Percentiles rank a stretch among this genome's conserved stretches.
phyloP scores from a whole-genome alignment of 2,888 invertebrate species.

The Nineta flava region DNA sequence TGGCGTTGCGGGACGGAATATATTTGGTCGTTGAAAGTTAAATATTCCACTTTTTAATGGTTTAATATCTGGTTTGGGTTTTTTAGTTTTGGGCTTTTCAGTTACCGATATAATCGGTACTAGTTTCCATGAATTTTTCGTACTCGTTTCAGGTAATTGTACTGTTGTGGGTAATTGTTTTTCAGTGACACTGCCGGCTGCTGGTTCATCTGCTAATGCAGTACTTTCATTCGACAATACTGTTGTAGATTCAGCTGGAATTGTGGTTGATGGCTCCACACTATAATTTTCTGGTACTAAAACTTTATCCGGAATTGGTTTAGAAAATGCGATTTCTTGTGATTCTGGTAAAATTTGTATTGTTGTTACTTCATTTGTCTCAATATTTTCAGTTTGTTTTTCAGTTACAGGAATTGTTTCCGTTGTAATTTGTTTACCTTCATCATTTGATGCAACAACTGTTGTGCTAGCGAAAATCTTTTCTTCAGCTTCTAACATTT shows the following conservation, averaged over 20 bases:
- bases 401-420: conserved; percentile 22
- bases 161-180: conserved; percentile 3
- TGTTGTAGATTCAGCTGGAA: conserved; percentile 6
- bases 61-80: conserved; percentile 3
- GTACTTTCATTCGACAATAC: not conserved
- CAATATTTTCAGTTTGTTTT: conserved; percentile 8
- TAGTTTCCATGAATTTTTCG: conserved; percentile 33
- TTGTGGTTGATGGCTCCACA: not conserved
- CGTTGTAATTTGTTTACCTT: conserved; percentile 19
- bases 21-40: not conserved
- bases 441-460: conserved; percentile 5
- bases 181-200: not conserved
- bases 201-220: not conserved
- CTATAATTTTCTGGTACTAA: not conserved
- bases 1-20: conserved; percentile 10
- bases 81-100: conserved; percentile 11
- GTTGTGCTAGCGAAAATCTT: conserved; percentile 7
- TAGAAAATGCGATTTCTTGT: not conserved
- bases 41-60: not conserved
- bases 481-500: conserved; percentile 4
- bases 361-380: conserved; percentile 13
- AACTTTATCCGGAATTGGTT: no score
- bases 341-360: conserved; percentile 12
- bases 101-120: conserved; percentile 33
- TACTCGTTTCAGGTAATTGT: not conserved